Percentiles rank a stretch among this genome's conserved stretches.
phyloP scores from a whole-genome alignment of 2,113 vertebrate species.

The Sphyrna mokarran region DNA sequence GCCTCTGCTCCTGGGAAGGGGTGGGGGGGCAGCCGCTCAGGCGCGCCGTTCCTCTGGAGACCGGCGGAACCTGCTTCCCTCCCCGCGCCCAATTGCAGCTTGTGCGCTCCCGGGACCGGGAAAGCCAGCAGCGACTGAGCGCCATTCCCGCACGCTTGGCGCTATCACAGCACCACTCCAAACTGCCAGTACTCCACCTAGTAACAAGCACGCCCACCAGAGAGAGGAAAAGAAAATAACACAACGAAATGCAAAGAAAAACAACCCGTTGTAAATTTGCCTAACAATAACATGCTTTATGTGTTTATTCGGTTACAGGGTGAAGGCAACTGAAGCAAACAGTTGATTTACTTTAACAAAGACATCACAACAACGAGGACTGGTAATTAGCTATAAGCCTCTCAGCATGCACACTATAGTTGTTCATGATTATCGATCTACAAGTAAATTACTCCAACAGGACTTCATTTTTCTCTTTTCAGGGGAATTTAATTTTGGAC shows the following conservation, averaged over 20 bases:
- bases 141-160: constrained; percentile 7
- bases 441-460: background rate
- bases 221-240: background rate
- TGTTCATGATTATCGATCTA: background rate
- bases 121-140: background rate
- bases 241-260: background rate
- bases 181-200: background rate
- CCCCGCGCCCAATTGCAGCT: background rate
- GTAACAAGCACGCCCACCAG: background rate
- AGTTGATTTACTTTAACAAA: background rate
- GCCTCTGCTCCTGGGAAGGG: background rate
- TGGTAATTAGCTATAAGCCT: background rate
- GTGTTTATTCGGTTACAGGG: background rate
- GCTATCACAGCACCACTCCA: background rate
- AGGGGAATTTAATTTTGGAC: background rate
- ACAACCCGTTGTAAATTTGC: background rate
- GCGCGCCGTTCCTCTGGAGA: background rate
- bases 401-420: background rate
- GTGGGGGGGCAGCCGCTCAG: background rate
- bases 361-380: background rate
- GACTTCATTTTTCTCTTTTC: background rate
- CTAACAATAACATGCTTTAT: background rate
- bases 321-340: background rate
- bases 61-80: background rate
- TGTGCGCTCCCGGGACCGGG: background rate